phyloP scores from a whole-genome alignment of 2,797 vertebrate genomes.

The Melanotaenia trifasciata region DNA sequence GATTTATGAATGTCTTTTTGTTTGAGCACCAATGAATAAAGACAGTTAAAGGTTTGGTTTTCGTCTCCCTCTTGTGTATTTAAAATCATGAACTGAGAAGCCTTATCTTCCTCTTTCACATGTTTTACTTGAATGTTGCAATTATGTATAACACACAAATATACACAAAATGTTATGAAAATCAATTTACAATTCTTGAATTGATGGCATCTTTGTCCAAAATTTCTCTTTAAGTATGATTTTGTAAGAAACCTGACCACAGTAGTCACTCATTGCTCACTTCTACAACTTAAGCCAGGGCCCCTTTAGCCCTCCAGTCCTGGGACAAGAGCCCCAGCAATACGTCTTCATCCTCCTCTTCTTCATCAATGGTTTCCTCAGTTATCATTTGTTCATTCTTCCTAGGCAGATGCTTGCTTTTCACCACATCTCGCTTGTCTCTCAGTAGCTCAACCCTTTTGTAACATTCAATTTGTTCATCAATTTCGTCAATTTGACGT shows the following conservation, averaged over 20 bases:
- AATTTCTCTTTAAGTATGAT: neutral
- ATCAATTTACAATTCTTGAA: slow-evolving; percentile 46
- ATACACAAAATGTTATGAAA: slow-evolving; percentile 24
- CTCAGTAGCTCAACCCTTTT: slow-evolving; percentile 91
- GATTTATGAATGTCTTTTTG: slow-evolving; percentile 72
- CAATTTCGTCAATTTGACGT: slow-evolving; percentile 96
- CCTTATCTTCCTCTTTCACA: neutral
- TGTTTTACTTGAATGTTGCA: slow-evolving; percentile 12
- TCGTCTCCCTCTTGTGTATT: neutral
- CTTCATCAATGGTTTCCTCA: slow-evolving; percentile 74
- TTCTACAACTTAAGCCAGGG: slow-evolving; percentile 81
- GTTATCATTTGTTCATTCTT: slow-evolving; percentile 68
- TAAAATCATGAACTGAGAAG: slow-evolving; percentile 19
- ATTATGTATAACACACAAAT: slow-evolving; percentile 22
- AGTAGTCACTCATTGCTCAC: neutral
- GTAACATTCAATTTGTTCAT: slow-evolving; percentile 96
- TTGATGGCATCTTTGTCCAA: slow-evolving; percentile 1
- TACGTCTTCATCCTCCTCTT: slow-evolving; percentile 91
- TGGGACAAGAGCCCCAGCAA: slow-evolving; percentile 89
- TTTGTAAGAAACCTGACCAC: slow-evolving; percentile 12
- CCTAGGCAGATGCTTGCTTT: slow-evolving; percentile 71
- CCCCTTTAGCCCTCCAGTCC: slow-evolving; percentile 97
- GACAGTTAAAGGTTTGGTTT: slow-evolving; percentile 47
- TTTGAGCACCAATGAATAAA: slow-evolving; percentile 78
- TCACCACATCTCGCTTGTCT: slow-evolving; percentile 89